Base-by-base conservation (phyloP, 2,888 invertebrate species). In the Hydraecia micacea region DNA sequence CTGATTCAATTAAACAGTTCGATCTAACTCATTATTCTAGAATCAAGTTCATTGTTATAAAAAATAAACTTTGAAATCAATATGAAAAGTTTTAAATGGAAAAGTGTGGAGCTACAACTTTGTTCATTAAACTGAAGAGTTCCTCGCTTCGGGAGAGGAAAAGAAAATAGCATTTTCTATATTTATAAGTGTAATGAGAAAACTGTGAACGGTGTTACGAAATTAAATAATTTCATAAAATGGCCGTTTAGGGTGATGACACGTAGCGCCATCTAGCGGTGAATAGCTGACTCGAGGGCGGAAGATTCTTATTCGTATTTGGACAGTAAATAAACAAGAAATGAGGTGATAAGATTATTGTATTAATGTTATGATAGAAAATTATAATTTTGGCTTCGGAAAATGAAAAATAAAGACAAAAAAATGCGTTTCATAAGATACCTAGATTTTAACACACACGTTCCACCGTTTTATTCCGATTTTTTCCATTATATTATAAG, bases 91-190 rank as follows among this genome's bases (percentile, higher is more conserved):
- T 95, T 93, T 94, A 95, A 96, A 96, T 95, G 95, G 95, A 95
- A 95, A 95, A 95, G 93, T 94, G 92, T 89, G 91, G 88, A 90
- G 91, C 91, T 77, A 77, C 91, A 95, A 95, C 94, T 95, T 95
- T 93, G 93, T 95, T 95, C 95, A 95, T 95, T 96, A 96, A 95
- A 94, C 92, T 93, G 93, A 91, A 91, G 93, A 94, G 93, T 93
- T 92, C 85, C 87, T 90, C 89, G 87, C 89, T 89, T 85, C 87
- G 90, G 86, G 88, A 91, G 90, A 89, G 90, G 92, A 92, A 92
- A 91, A 90, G 90, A 91, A 92, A 92, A 92, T 90, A 91, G 89
- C 90, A 84, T 91, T 92, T 90, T 89, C 85, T 87, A 87, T 89
- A 85, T 81, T 85, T 83, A 87, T 91, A 91, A 90, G 88, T 89